Evolutionary conservation across 1,140 invertebrate species (phyloP), one percentile per base, ranked within the genome.

Genomic region (Drosophila pallidifrons): DNA sequence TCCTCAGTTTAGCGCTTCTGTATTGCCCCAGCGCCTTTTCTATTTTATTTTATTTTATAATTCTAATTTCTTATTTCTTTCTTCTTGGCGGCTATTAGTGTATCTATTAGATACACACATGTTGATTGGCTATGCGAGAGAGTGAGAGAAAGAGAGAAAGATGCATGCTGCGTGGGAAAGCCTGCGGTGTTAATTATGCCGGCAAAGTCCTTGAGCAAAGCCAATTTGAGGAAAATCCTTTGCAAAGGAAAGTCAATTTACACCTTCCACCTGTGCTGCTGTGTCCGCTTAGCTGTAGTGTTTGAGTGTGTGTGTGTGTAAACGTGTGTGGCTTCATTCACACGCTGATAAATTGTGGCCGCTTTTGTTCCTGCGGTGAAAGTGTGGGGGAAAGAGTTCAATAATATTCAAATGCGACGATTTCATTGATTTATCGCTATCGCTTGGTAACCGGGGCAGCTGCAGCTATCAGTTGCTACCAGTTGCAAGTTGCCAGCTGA

Each of bases 321-420:
- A 25, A 28, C 51, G 80, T 88, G 85, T 89, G 85, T 89, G 85
- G 85, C 55, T 89, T 79, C 85, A 89, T 89, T 89, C 85, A 89
- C 85, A 89, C 85, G 85, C 78, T 89, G 85, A 88, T 88, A 89
- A 76, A 75, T 72, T 75, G 67, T 43, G 11, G 30, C 4, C n/a
- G 28, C 47, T 8, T 30, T 52, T 32, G 57, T 47, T 52, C 65
- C 55, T 75, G 76, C 32, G 75, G 77, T 73, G 85, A 89, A 89
- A 88, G 83, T 81, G 83, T 75, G 77, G 59, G 3, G 49, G 60
- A 88, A 88, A 74, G 85, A 77, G 70, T 89, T 89, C 85, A 89
- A 89, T 89, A 89, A 89, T 89, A 89, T 89, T 79, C 79, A 86
- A 86, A 82, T 79, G 63, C 52, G 15, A 77, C 63, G 77, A 88